These are phyloP conservation scores for Megalonaias nervosa DNA, from an alignment of 1,140 invertebrate genomes.

Conservation along the genomic window DNA sequence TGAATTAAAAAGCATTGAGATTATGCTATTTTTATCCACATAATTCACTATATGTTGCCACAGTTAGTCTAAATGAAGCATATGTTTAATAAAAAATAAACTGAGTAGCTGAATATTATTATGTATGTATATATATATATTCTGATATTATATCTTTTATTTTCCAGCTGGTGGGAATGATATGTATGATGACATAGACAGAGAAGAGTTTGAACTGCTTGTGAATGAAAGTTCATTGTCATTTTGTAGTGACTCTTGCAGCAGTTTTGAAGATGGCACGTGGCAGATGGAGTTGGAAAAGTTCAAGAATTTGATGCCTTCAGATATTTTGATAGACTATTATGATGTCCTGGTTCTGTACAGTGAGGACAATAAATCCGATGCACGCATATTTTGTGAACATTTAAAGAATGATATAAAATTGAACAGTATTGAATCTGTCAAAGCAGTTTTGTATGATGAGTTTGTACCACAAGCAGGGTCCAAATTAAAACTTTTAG, in stretches of 20 bases:
- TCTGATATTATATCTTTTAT: too few species aligned
- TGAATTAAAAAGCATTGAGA: too few species aligned
- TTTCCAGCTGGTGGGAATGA: too few species aligned
- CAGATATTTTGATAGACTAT: slow-evolving; percentile 32
- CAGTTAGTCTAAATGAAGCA: too few species aligned
- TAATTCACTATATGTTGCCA: too few species aligned
- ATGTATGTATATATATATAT: too few species aligned
- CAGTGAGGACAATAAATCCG: slow-evolving; percentile 37
- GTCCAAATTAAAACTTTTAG: slow-evolving; percentile 35
- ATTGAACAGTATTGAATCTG: background rate
- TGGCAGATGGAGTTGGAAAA: slow-evolving; percentile 22
- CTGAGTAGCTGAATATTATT: too few species aligned
- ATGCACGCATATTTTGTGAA: slow-evolving; percentile 30
- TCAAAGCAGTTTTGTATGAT: slow-evolving; percentile 44
- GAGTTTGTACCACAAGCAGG: slow-evolving; percentile 29
- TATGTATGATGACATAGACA: too few species aligned
- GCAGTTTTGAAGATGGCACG: slow-evolving; percentile 8
- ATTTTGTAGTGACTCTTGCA: background rate
- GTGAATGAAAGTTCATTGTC: too few species aligned
- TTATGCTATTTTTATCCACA: too few species aligned
- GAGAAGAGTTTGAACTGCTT: too few species aligned
- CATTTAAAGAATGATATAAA: slow-evolving; percentile 42
- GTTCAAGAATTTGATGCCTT: slow-evolving; percentile 27
- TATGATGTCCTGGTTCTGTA: slow-evolving; percentile 49
- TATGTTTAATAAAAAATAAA: too few species aligned